phyloP scores from a whole-genome alignment of 2,797 vertebrate species.

The Oophaga sylvatica region DNA sequence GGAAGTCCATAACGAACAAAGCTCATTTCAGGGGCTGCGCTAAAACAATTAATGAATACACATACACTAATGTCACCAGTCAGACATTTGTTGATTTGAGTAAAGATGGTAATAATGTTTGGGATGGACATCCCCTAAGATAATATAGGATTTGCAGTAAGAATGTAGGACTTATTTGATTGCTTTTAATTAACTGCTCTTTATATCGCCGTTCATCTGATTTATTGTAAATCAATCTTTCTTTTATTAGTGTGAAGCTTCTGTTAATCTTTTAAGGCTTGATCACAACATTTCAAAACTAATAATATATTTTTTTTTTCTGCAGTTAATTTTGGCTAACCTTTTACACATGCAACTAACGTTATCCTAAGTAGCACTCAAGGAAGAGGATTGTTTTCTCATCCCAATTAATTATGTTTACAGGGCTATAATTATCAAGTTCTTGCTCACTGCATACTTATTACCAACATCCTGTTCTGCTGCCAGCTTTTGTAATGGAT shows the following conservation, averaged over 20 bases:
- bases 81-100: no score
- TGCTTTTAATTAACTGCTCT: background rate
- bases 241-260: background rate
- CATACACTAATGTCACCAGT: no score
- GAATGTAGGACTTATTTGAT: background rate
- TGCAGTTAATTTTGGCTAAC: constrained; percentile 30
- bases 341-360: background rate
- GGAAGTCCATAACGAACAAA: no score
- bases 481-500: constrained; percentile 24
- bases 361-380: constrained; percentile 24
- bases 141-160: background rate
- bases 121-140: background rate
- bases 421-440: constrained; percentile 27
- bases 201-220: background rate
- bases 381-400: constrained; percentile 34
- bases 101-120: background rate
- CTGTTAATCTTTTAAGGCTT: background rate
- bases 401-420: constrained; percentile 42
- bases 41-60: no score
- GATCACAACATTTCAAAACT: background rate
- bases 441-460: constrained; percentile 35
- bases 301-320: background rate
- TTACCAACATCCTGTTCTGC: constrained; percentile 28
- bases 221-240: background rate
- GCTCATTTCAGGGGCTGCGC: no score